phyloP scores from a whole-genome alignment of 2,113 vertebrate species.

The Hippopotamus amphibius region DNA sequence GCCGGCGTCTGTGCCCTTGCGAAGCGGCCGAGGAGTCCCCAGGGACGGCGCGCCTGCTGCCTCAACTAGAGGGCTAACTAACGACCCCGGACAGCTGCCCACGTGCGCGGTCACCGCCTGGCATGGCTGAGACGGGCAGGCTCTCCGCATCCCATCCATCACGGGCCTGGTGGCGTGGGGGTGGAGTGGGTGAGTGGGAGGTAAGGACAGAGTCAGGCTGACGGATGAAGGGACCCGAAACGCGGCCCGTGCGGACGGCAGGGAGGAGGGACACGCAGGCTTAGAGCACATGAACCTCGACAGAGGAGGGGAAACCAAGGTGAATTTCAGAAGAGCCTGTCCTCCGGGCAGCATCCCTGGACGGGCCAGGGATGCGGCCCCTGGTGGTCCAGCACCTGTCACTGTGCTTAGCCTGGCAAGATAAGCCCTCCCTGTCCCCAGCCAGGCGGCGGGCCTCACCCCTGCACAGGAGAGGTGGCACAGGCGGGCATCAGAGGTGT shows the following conservation, averaged over 20 bases:
- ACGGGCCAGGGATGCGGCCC: accelerated
- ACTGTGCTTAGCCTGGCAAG: neutral
- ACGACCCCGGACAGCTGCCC: neutral
- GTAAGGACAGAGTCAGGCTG: neutral
- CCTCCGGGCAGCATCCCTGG: accelerated
- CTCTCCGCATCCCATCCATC: neutral
- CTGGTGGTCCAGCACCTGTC: neutral
- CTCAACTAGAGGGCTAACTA: neutral
- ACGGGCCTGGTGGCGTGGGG: accelerated
- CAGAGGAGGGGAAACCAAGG: accelerated
- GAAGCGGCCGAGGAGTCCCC: neutral
- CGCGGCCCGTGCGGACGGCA: accelerated
- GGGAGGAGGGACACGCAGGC: accelerated
- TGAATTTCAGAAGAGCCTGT: neutral
- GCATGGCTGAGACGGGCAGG: accelerated
- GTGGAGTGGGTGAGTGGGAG: neutral
- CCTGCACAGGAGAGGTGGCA: neutral
- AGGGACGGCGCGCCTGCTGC: accelerated
- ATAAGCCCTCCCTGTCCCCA: neutral
- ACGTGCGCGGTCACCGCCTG: accelerated
- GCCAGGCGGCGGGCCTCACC: accelerated
- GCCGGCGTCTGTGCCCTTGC: neutral
- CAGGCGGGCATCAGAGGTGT: neutral
- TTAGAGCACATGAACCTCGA: accelerated
- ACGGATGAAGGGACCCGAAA: accelerated